Base-by-base conservation (phyloP, 1,140 invertebrate species). In the Araneus ventricosus region DNA sequence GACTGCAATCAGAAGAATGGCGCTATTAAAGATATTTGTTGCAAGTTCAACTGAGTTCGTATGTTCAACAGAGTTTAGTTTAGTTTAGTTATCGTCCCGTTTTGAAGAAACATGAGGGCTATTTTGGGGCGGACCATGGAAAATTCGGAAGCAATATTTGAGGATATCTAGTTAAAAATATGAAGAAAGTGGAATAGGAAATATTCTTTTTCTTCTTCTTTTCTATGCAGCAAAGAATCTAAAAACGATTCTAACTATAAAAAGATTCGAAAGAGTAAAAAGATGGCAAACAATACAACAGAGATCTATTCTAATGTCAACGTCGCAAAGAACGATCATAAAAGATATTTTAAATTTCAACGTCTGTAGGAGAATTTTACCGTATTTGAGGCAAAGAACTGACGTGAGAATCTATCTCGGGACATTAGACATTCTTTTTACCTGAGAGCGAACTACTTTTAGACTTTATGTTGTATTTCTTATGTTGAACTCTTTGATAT, bases 331-430 rank as follows among this genome's bases (percentile, higher is more conserved):
- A 2, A 7, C 24, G 39, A 27, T 1, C 14, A 45, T 82, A n/a
- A 82, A 82, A 52, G 37, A 22, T 82, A 4, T 82, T 82, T 82
- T 45, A 52, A 82, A 45, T 22, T 45, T 52, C 45, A 82, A 82
- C 80, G 45, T 82, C 27, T n/a, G 80, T 14, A 2, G 10, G 34
- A 17, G 14, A 27, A 2, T 27, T 63, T 63, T 63, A n/a, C n/a
- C 27, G 7, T n/a, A 6, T 67, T 67, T 30, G n/a, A 67, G 3
- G 14, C 24, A 39, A 24, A 80, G 8, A 20, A 5, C 7, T 82
- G 2, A n/a, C 2, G 20, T n/a, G 3, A 30, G 10, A 52, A 24
- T 41, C 45, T n/a, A 52, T 24, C 20, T 8, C 41, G 27, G 22
- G 24, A 8, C 2, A 3, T 22, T 37, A 27, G 10, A 34, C 27